These are phyloP conservation scores for Poicephalus meyeri DNA, from an alignment of 2,113 vertebrate species.

Conservation along the genomic window DNA sequence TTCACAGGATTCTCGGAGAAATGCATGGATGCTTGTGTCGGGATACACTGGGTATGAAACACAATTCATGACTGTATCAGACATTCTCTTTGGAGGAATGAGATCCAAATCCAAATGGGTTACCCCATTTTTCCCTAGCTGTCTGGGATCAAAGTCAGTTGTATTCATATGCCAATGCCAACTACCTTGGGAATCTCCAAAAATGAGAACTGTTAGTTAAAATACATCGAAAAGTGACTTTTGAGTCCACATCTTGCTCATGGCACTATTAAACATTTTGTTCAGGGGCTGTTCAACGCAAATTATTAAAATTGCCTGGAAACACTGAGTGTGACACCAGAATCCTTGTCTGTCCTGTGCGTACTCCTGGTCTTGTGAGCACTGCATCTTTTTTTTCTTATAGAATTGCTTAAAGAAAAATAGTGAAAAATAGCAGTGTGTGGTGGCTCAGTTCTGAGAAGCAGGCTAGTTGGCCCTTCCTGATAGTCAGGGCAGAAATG, in stretches of 20 bases:
- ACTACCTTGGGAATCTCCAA: not conserved
- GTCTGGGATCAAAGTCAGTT: not conserved
- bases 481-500: not conserved
- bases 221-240: not conserved
- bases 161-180: not conserved
- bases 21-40: not conserved
- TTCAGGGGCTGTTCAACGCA: not conserved
- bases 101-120: not conserved
- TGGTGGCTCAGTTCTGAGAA: not conserved
- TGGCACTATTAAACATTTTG: not conserved
- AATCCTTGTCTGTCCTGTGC: not conserved
- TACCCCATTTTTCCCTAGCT: not conserved
- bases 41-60: not conserved
- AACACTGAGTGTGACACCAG: not conserved
- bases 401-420: not conserved
- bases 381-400: not conserved
- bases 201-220: not conserved
- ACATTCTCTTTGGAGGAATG: not conserved
- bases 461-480: not conserved
- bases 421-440: not conserved
- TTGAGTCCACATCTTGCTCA: not conserved
- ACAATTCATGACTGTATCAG: not conserved
- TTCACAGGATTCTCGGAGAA: not conserved
- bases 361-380: not conserved
- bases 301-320: not conserved